Base-by-base conservation (phyloP, 2,797 vertebrate species). In the Otolemur crassicaudatus region DNA sequence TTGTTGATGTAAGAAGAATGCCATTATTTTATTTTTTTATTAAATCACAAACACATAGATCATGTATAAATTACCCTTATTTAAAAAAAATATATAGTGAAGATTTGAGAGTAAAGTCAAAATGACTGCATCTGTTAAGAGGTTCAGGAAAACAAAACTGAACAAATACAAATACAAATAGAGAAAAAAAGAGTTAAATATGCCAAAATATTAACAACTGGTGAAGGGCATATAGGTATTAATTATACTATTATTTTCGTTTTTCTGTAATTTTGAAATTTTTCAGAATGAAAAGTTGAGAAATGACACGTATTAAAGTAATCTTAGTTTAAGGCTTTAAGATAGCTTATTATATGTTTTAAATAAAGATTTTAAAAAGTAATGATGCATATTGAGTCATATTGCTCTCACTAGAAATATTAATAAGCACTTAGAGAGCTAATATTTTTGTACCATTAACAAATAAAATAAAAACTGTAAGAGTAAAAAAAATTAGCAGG, bases 381-480 rank as follows among this genome's bases (percentile, higher is more conserved):
- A 75, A 53, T 65, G 73, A 60, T 91, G 22, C 49, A 63, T 76
- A 61, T 31, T 63, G 7, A 67, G 49, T 86, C 37, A 86, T 67
- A 95, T 65, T 86, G 67, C 23, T 75, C 2, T 91, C n/a, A 60
- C 27, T 91, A 61, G 76, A 87, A 76, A 91, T 53, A 82, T 14
- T 90, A 81, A 94, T 34, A 40, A 60, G 49, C 49, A 27, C 79
- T 80, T 40, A 65, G 13, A 43, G 40, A 93, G n/a, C 27, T 67
- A 76, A 20, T 60, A 27, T 37, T 76, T 92, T 81, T 75, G 58
- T 90, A 75, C 19, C 27, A 75, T 67, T 79, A 90, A 49, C 27
- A 93, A 92, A 83, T 25, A 92, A 61, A 90, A 81, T n/a, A 43
- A 43, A 49, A 87, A 31, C 40, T 84, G 89, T 84, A 40, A 73